These are phyloP conservation scores for Mus caroli DNA, from an alignment of 2,797 vertebrate species.

Conservation along the genomic window DNA sequence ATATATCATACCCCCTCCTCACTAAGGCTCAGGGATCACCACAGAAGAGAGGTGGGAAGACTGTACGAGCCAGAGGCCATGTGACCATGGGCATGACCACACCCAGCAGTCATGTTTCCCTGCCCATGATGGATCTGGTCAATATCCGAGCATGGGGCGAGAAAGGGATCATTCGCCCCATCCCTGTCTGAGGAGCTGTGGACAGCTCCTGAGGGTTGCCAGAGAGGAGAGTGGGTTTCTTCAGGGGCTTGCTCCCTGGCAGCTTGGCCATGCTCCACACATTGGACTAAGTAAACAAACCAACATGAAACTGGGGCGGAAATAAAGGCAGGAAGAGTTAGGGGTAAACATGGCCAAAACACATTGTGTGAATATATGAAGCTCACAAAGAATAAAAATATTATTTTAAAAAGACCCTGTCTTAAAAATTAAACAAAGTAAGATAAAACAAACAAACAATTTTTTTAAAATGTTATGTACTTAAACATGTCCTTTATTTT, in stretches of 20 bases:
- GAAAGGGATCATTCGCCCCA: not conserved
- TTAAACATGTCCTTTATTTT: not conserved
- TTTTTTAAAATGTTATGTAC: not conserved
- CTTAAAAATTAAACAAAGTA: not conserved
- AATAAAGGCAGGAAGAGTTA: not conserved
- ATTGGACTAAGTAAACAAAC: not conserved
- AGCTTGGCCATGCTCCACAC: not conserved
- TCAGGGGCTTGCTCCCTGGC: not conserved
- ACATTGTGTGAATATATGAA: not conserved
- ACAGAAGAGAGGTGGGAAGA: too few species aligned
- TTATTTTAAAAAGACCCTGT: not conserved
- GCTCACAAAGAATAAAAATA: not conserved
- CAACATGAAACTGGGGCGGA: not conserved
- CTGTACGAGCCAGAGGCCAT: too few species aligned
- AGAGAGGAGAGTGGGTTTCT: not conserved
- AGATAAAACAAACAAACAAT: not conserved
- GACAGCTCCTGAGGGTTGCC: not conserved
- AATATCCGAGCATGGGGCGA: not conserved
- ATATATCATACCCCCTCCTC: too few species aligned
- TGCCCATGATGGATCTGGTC: not conserved
- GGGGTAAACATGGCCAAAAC: not conserved
- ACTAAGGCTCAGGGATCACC: not conserved
- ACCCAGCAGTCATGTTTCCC: not conserved
- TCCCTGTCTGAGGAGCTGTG: not conserved
- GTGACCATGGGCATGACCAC: not conserved